Base-by-base conservation (phyloP, 2,797 vertebrate genomes). In the Lacerta bilineata region DNA sequence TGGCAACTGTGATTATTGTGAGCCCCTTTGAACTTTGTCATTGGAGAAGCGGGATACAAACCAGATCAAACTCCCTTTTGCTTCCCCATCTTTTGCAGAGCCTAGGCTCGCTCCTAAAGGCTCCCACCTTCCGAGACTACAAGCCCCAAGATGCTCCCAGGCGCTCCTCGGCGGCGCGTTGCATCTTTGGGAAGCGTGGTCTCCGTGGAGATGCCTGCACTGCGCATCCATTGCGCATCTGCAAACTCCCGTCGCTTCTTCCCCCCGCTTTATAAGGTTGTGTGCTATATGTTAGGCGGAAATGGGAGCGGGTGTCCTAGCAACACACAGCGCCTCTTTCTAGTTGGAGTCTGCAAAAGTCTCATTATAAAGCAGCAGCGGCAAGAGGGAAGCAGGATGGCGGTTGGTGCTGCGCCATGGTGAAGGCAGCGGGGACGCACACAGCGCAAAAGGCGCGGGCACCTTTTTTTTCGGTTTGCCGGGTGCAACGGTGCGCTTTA, bases 151-250 rank as follows among this genome's bases (percentile, higher is more conserved):
- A 36, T 55, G 81, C 23, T 5, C 0, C 0, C 0, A 0, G 2
- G 4, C 11, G 0, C 1, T 1, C 17, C 50, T 17, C n/a, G 8
- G 20, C n/a, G 8, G 20, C 82, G 87, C 90, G 23, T 4, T 33
- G 91, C 75, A 3, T 43, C 15, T 76, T 55, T 83, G 96, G 95
- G 90, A 91, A n/a, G 66, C 88, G 95, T 94, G 93, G 95, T 96
- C 88, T 4, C 20, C 10, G 1, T 10, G 0, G 1, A 2, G 0
- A 17, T n/a, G 15, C 39, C 46, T 13, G 20, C 55, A 17, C 18
- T 41, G 13, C 9, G 41, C 41, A 1, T 18, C n/a, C 39, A 46
- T 61, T 29, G 50, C 36, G 61, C 79, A n/a, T 11, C 17, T 4
- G 79, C 64, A 59, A 36, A 9, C 8, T 25, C 27, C 3, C 15